Percentiles rank a stretch among this genome's conserved stretches.
Evolutionary conservation across 1,140 invertebrate species (phyloP).

Genomic region (Dendroctonus ponderosae): DNA sequence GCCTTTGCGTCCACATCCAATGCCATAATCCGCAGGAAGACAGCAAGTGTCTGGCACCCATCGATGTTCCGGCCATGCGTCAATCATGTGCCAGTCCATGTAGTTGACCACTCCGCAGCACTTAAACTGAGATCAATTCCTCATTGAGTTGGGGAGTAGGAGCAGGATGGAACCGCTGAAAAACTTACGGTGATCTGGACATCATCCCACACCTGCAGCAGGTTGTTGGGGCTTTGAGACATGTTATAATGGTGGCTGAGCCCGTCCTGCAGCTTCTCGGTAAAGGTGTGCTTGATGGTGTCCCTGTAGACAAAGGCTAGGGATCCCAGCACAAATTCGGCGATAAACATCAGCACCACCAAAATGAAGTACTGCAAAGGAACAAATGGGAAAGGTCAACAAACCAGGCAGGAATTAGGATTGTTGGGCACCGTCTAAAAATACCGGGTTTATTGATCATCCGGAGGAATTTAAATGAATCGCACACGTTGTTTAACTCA

Average conservation of each 20-base stretch:
- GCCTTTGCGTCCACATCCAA: slow-evolving; percentile 53
- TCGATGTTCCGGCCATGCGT: slow-evolving; percentile 70
- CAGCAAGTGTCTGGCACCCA: slow-evolving; percentile 82
- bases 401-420: no score
- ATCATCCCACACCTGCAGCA: slow-evolving; percentile 70
- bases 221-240: slow-evolving; percentile 60
- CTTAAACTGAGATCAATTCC: slow-evolving; percentile 60
- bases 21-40: slow-evolving; percentile 49
- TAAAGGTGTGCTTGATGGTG: slow-evolving; percentile 62
- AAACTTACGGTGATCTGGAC: slow-evolving; percentile 66
- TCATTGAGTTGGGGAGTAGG: not conserved
- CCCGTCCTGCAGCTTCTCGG: slow-evolving; percentile 66
- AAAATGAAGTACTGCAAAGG: slow-evolving; percentile 75
- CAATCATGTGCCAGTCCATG: slow-evolving; percentile 81
- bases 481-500: no score
- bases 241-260: slow-evolving; percentile 69
- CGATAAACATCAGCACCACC: slow-evolving; percentile 75
- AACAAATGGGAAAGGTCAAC: no score
- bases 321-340: slow-evolving; percentile 75
- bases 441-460: no score
- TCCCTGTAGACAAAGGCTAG: slow-evolving; percentile 76
- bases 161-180: not conserved
- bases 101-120: slow-evolving; percentile 84
- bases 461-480: no score
- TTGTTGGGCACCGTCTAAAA: no score